Percentiles rank a stretch among this genome's conserved stretches.
Conservation (phyloP, 1,140 invertebrate genomes). For the Tribolium castaneum region DNA sequence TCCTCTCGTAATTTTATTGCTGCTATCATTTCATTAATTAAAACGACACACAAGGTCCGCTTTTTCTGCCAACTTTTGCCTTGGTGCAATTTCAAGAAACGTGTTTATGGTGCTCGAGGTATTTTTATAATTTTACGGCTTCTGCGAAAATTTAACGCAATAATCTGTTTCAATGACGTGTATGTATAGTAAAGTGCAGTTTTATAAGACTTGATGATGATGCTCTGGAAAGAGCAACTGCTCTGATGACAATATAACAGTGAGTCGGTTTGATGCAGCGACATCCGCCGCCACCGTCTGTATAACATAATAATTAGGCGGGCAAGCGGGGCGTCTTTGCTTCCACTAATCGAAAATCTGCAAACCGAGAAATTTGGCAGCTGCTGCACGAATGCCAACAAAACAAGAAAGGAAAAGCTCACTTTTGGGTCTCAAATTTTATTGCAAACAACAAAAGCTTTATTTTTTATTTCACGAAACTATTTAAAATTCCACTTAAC, state of each 20-base stretch:
- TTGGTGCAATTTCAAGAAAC: conserved; percentile 33
- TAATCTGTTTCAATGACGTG: conserved; percentile 6
- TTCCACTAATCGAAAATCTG: neutral
- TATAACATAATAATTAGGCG: neutral
- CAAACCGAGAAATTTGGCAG: neutral
- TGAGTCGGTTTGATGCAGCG: neutral
- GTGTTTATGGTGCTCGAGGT: conserved; percentile 14
- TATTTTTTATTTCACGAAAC: too few species aligned
- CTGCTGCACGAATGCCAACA: neutral
- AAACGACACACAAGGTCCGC: conserved; percentile 38
- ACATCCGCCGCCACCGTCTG: neutral
- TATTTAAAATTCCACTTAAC: too few species aligned
- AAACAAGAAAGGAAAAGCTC: neutral
- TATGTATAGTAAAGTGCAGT: neutral
- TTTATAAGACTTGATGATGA: neutral
- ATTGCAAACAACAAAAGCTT: too few species aligned
- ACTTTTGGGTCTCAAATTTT: too few species aligned
- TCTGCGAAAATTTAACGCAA: conserved; percentile 40
- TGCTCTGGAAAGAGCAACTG: neutral
- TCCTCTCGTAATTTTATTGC: conserved; percentile 31
- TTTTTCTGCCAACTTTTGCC: conserved; percentile 22
- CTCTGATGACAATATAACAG: too few species aligned
- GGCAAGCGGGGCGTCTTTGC: neutral
- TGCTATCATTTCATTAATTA: conserved; percentile 35
- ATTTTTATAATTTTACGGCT: conserved; percentile 39